Evolutionary conservation across 1,140 invertebrate genomes (phyloP).

Genomic region (Trachymyrmex cornetzi): DNA sequence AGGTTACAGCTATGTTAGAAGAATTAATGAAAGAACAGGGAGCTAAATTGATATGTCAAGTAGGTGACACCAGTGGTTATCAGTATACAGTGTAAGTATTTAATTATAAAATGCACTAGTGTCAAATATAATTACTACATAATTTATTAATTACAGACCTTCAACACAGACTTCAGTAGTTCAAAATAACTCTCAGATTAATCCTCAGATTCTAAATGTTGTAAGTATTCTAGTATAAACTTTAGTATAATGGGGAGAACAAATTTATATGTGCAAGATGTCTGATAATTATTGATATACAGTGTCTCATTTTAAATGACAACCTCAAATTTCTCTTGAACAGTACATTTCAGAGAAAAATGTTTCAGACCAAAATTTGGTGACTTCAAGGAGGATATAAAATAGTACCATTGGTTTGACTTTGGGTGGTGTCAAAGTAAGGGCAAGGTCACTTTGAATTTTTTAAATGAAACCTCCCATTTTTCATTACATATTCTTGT

Average conservation of each 20-base stretch:
- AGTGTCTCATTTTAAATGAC: too few species aligned
- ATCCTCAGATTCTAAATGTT: constrained; percentile 77
- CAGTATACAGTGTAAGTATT: constrained; percentile 83
- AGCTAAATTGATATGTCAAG: constrained; percentile 82
- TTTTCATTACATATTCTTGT: too few species aligned
- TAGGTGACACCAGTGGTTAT: constrained; percentile 81
- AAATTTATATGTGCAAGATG: background rate
- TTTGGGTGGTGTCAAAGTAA: too few species aligned
- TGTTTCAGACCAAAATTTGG: too few species aligned
- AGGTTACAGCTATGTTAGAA: constrained; percentile 81
- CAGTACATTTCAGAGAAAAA: too few species aligned
- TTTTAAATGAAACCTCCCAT: too few species aligned
- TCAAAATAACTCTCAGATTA: constrained; percentile 78
- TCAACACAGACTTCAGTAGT: constrained; percentile 67
- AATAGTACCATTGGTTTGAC: too few species aligned
- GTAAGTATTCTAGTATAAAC: constrained; percentile 73
- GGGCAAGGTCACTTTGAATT: too few species aligned
- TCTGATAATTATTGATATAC: too few species aligned
- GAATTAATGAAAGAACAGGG: constrained; percentile 83
- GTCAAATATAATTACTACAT: background rate
- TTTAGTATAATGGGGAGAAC: background rate
- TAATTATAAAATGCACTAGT: constrained; percentile 25
- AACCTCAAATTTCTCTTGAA: too few species aligned
- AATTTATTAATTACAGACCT: constrained; percentile 72
- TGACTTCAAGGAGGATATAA: too few species aligned